These are phyloP conservation scores for Aelia acuminata DNA, from an alignment of 2,888 invertebrate genomes.

Conservation along the genomic window DNA sequence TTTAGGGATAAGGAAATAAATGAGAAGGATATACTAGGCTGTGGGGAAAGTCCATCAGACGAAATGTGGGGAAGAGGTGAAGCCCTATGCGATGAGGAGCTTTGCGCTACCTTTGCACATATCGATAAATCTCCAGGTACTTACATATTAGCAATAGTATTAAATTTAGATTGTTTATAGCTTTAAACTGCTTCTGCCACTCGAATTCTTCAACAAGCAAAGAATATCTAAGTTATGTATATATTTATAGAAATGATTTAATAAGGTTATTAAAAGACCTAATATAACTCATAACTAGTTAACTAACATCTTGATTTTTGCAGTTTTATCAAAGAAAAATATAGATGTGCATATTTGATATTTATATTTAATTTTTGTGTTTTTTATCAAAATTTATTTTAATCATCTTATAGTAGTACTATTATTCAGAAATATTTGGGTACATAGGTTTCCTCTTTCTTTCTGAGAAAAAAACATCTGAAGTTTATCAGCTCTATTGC, in stretches of 20 bases:
- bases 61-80: constrained; percentile 76
- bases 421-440: too few relatives aligned
- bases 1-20: constrained; percentile 65
- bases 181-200: background rate
- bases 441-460: too few relatives aligned
- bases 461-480: too few relatives aligned
- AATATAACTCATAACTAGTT: too few relatives aligned
- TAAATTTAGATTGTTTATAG: background rate
- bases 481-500: too few relatives aligned
- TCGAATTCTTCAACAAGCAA: too few relatives aligned
- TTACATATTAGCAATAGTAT: background rate
- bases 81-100: constrained; percentile 76
- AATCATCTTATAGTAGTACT: background rate
- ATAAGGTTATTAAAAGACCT: too few relatives aligned
- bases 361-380: background rate
- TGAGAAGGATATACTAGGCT: constrained; percentile 64
- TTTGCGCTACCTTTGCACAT: constrained; percentile 59
- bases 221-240: too few relatives aligned
- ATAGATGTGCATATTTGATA: too few relatives aligned
- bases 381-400: background rate
- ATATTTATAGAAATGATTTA: too few relatives aligned
- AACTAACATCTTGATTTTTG: too few relatives aligned
- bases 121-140: constrained; percentile 65
- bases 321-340: too few relatives aligned
- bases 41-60: constrained; percentile 71